Percentiles rank a stretch among this genome's conserved stretches.
Conservation (phyloP, 2,888 invertebrate species). For the Omphaloscelis lunosa region DNA sequence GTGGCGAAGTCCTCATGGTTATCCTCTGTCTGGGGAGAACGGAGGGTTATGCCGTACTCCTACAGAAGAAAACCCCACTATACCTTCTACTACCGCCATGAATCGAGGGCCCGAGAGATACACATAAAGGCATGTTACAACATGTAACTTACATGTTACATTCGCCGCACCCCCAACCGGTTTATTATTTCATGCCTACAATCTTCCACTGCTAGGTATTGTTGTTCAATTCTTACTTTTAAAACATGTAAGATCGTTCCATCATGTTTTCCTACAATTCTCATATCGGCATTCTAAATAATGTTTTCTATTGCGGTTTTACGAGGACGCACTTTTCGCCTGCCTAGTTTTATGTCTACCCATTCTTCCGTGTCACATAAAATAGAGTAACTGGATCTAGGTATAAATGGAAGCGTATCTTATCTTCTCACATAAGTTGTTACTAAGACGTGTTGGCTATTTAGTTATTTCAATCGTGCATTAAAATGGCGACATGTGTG, state of each 20-base stretch:
- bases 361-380: conserved; percentile 42
- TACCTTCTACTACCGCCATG: too few species aligned
- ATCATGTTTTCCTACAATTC: conserved; percentile 16
- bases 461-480: not conserved
- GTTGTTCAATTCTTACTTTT: not conserved
- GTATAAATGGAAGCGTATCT: conserved; percentile 29
- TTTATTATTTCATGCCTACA: too few species aligned
- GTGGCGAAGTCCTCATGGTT: too few species aligned
- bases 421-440: conserved; percentile 38
- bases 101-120: too few species aligned
- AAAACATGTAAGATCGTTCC: not conserved
- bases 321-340: conserved; percentile 37
- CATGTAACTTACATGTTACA: too few species aligned
- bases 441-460: conserved; percentile 16
- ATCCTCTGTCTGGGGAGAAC: too few species aligned
- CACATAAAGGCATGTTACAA: too few species aligned
- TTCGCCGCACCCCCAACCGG: too few species aligned
- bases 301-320: conserved; percentile 39
- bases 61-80: too few species aligned
- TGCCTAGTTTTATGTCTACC: conserved; percentile 31
- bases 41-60: too few species aligned
- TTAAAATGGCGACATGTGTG: conserved; percentile 9
- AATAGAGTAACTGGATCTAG: conserved; percentile 33
- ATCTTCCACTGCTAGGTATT: not conserved
- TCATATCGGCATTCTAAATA: conserved; percentile 27